Evolutionary conservation across 2,888 invertebrate species (phyloP).

Genomic region (Lumbricus terrestris): DNA sequence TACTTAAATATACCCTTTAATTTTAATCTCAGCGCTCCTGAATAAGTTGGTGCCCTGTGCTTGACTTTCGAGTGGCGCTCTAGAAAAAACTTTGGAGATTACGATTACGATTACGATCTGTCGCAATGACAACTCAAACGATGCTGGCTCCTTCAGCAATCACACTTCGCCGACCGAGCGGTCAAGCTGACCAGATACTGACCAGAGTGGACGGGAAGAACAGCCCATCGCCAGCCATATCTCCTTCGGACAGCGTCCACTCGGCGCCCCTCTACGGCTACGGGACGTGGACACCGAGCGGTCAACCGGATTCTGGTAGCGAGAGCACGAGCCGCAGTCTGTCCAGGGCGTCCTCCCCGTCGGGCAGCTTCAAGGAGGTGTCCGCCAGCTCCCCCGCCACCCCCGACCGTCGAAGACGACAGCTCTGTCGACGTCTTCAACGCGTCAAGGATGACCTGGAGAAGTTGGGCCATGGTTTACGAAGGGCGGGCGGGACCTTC

Average conservation of each 20-base stretch:
- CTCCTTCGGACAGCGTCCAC: conserved; percentile 20
- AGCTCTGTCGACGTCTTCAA: not conserved
- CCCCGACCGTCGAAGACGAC: not conserved
- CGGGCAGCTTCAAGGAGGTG: conserved; percentile 5
- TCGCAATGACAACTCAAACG: not conserved
- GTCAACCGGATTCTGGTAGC: not conserved
- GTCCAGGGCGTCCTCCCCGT: not conserved
- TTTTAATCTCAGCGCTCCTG: too few species aligned
- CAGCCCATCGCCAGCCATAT: not conserved
- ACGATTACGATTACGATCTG: too few species aligned
- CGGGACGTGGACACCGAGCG: not conserved
- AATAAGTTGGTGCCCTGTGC: too few species aligned
- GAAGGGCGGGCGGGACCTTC: not conserved
- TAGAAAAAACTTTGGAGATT: too few species aligned
- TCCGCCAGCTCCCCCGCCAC: not conserved
- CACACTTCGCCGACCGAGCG: conserved; percentile 18
- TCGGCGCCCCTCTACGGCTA: conserved; percentile 11
- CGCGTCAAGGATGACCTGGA: conserved; percentile 21
- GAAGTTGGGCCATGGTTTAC: conserved; percentile 5
- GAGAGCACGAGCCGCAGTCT: not conserved
- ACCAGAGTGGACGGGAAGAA: not conserved
- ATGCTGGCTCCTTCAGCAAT: not conserved
- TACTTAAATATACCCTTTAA: too few species aligned
- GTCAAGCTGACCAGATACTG: conserved; percentile 15
- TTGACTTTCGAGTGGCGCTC: too few species aligned